Evolutionary conservation across 2,888 invertebrate species (phyloP).

Genomic region (Punctoribates punctum): DNA sequence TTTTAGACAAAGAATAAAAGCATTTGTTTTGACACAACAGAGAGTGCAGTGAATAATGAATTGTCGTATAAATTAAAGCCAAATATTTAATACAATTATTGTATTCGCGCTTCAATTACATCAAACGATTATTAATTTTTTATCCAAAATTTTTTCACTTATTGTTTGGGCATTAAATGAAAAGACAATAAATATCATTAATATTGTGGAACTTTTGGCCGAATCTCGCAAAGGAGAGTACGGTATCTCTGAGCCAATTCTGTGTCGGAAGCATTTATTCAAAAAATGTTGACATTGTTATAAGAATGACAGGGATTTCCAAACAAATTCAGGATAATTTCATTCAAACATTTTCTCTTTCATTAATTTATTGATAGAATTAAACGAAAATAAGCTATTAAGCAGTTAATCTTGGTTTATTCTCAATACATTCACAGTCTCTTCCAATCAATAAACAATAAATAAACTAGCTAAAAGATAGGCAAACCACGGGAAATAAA

Average conservation of each 20-base stretch:
- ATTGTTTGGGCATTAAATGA: not conserved
- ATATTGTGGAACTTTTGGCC: not conserved
- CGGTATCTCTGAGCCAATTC: too few species aligned
- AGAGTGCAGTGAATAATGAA: not conserved
- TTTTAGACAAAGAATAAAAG: not conserved
- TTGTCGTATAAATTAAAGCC: not conserved
- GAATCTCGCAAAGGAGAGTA: not conserved
- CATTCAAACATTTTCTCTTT: too few species aligned
- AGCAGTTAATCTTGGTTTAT: too few species aligned
- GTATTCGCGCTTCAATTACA: not conserved
- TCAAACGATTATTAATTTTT: not conserved
- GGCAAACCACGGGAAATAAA: too few species aligned
- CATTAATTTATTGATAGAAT: too few species aligned
- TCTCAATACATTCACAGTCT: too few species aligned
- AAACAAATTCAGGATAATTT: too few species aligned
- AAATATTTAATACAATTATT: not conserved
- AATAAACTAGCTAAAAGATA: too few species aligned
- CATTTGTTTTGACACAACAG: not conserved
- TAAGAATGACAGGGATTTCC: not conserved
- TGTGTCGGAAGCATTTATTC: not conserved
- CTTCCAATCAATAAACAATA: too few species aligned
- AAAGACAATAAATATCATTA: constrained; percentile 5
- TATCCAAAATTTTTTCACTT: not conserved
- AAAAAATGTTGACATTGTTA: not conserved
- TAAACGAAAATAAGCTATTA: too few species aligned